Base-by-base conservation (phyloP, 2,113 vertebrate genomes). In the Sander lucioperca region DNA sequence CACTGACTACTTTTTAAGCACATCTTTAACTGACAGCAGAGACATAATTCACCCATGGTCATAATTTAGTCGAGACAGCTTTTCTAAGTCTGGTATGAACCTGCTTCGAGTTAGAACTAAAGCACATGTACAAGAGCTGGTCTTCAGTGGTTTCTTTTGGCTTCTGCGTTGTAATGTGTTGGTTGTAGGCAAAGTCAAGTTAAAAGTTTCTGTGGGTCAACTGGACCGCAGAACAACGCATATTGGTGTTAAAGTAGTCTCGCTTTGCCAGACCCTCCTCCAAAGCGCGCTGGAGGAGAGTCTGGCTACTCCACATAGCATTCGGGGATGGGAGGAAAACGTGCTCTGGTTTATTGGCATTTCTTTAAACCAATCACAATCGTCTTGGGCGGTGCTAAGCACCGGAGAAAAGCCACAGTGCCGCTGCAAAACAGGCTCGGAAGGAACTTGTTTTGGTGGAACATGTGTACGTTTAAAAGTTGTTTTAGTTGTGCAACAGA, bases 1-100 rank as follows among this genome's bases (percentile, higher is more conserved):
- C 86, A 70, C 78, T 66, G 79, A 82, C 79, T 88, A 86, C 83
- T 88, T 89, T 93, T 91, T 83, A 86, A 90, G 79, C 83, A 93
- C 77, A 92, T 93, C 85, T 92, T 91, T 83, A 90, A 84, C 83
- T 76, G 80, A 88, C 88, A 75, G 72, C 82, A 56, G 68, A 89
- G 70, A 33, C 69, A 85, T 90, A 81, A 90, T 68, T 92, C 84
- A 88, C 65, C 4, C 1, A 2, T 18, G 68, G 61, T 75, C 85
- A 53, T 92, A 91, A 90, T 21, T 89, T 79, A 89, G 56, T 36
- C 69, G 16, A 62, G 84, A 76, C 59, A 85, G 81, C 43, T 58
- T 80, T 74, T 86, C 70, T 86, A 59, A 79, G 64, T 66, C 63
- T 76, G 78, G 90, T 83, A 56, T 69, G 74, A 84, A 71, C 72